Evolutionary conservation across 92 coral and sea anemone species (phyloP).

Genomic region (Palythoa heliodiscus): DNA sequence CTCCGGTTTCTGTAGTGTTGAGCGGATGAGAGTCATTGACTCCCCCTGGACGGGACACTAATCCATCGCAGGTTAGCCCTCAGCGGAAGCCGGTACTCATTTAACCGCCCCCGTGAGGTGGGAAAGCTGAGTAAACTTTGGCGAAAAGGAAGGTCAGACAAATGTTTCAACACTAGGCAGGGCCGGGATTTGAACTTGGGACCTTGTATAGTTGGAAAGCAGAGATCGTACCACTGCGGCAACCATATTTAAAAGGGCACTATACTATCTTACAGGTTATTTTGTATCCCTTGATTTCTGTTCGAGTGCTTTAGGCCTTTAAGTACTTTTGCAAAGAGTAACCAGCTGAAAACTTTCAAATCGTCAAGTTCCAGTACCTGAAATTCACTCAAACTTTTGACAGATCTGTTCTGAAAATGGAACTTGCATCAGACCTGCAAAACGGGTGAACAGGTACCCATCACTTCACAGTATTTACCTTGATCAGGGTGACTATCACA

Average conservation of each 20-base stretch:
- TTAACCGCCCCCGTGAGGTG: no score
- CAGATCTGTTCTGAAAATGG: neutral
- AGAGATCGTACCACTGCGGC: no score
- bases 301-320: neutral
- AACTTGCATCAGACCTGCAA: neutral
- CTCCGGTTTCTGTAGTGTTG: no score
- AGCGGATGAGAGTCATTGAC: no score
- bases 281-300: neutral
- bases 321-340: neutral
- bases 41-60: no score
- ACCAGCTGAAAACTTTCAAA: neutral
- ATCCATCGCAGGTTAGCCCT: no score
- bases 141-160: no score
- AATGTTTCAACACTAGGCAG: no score
- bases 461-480: constrained; percentile 58
- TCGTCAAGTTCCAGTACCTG: neutral
- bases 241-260: neutral
- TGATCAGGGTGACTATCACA: constrained; percentile 82
- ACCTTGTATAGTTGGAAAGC: no score
- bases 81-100: no score
- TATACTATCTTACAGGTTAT: neutral
- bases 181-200: no score
- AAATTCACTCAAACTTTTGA: neutral
- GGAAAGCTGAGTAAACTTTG: no score
- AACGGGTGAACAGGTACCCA: neutral